A percentile compares a stretch with the other conserved stretches of the same genome.
phyloP scores from a whole-genome alignment of 2,888 invertebrate genomes.

The Ophion ventricosus region DNA sequence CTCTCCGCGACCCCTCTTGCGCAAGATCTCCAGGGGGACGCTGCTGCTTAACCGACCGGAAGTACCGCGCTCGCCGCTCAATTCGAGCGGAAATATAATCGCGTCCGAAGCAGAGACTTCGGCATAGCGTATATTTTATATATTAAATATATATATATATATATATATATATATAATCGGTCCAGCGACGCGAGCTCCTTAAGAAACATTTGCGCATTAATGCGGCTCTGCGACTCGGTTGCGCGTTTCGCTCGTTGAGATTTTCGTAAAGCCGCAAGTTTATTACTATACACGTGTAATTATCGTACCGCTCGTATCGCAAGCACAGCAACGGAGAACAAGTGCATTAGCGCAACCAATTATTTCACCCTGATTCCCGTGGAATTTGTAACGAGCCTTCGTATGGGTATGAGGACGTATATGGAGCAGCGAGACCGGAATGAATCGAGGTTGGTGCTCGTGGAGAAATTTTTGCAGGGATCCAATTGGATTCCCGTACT shows the following conservation, averaged over 20 bases:
- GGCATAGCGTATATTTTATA: conserved; percentile 1
- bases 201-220: conserved; percentile 22
- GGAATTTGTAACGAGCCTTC: conserved; percentile 9
- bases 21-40: not conserved
- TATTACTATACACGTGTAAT: not conserved
- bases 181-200: conserved; percentile 50
- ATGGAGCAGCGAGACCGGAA: not conserved
- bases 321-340: conserved; percentile 20
- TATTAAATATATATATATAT: too few species aligned
- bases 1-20: not conserved
- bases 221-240: not conserved
- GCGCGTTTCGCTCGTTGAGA: conserved; percentile 9
- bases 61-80: conserved; percentile 45
- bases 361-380: conserved; percentile 47
- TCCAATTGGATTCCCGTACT: too few species aligned
- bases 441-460: not conserved
- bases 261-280: not conserved
- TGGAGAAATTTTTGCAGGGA: too few species aligned
- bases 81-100: conserved; percentile 58
- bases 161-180: not conserved
- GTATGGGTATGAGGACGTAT: not conserved
- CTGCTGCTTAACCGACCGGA: conserved; percentile 56
- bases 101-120: conserved; percentile 63
- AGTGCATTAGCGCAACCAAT: conserved; percentile 52
- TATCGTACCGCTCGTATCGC: not conserved